Evolutionary conservation across 1,140 invertebrate genomes (phyloP).

Genomic region (Andricus grossulariae): DNA sequence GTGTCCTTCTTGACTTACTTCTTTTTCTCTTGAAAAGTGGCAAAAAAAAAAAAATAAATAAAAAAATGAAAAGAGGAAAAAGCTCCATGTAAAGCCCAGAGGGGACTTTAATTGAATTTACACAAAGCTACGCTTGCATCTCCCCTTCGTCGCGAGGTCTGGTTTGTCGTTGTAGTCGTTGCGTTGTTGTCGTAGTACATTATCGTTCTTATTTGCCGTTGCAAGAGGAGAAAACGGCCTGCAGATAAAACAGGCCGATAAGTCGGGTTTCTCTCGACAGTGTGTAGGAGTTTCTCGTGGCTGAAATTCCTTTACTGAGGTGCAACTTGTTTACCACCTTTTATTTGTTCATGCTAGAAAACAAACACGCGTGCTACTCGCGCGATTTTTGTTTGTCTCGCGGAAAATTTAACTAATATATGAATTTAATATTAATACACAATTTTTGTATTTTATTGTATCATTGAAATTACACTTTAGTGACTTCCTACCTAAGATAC

Average conservation of each 20-base stretch:
- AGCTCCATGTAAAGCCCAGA: conserved; percentile 25
- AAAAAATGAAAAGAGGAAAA: background rate
- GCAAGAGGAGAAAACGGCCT: conserved; percentile 25
- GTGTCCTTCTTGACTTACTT: conserved; percentile 19
- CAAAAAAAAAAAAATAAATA: background rate
- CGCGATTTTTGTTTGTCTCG: too few relatives aligned
- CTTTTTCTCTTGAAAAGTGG: conserved; percentile 1
- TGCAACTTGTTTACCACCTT: conserved; percentile 14
- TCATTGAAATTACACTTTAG: too few relatives aligned
- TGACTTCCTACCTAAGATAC: too few relatives aligned
- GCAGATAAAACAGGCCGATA: conserved; percentile 22
- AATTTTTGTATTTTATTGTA: too few relatives aligned
- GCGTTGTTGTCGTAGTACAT: conserved; percentile 27
- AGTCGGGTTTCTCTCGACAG: conserved; percentile 8
- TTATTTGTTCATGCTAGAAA: background rate
- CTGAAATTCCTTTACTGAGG: conserved; percentile 15
- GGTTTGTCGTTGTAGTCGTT: conserved; percentile 15
- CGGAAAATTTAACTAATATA: too few relatives aligned
- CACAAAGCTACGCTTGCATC: conserved; percentile 29
- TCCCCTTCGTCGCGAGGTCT: conserved; percentile 18
- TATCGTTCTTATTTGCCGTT: conserved; percentile 29
- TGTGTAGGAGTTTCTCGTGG: conserved; percentile 6
- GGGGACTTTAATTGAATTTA: conserved; percentile 31
- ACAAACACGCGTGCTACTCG: too few relatives aligned
- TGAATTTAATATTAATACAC: too few relatives aligned